phyloP scores from a whole-genome alignment of 1,140 invertebrate species.

The Trichonephila clavata region DNA sequence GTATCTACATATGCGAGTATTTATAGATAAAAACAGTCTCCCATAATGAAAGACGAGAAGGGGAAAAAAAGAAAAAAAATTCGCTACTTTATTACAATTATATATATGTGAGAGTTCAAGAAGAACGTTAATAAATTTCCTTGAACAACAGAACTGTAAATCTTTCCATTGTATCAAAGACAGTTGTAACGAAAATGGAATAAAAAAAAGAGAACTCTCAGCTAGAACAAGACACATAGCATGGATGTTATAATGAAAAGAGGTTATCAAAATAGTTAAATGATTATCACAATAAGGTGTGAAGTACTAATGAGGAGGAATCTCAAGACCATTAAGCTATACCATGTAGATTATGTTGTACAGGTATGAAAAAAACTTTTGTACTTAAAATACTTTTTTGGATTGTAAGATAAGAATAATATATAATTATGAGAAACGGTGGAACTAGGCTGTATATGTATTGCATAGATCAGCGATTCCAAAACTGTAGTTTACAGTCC shows the following conservation, averaged over 20 bases:
- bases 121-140: constrained; percentile 54
- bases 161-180: constrained; percentile 35
- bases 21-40: neutral
- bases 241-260: neutral
- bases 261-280: neutral
- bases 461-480: no score
- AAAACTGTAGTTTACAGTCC: no score
- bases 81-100: constrained; percentile 31
- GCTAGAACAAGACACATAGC: neutral
- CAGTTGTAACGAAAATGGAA: constrained; percentile 36
- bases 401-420: no score
- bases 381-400: no score
- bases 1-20: neutral
- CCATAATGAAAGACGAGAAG: neutral
- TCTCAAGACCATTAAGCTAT: neutral
- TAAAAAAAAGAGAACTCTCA: neutral
- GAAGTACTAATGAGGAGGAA: neutral
- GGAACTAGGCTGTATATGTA: no score
- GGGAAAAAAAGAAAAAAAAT: neutral
- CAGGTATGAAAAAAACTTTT: neutral
- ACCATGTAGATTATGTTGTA: neutral
- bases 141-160: constrained; percentile 63
- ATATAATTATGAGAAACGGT: no score
- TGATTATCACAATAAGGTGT: neutral
- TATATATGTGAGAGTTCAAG: constrained; percentile 35